Conservation (phyloP, 2,797 vertebrate genomes). For the Catostomus latipinnis region DNA sequence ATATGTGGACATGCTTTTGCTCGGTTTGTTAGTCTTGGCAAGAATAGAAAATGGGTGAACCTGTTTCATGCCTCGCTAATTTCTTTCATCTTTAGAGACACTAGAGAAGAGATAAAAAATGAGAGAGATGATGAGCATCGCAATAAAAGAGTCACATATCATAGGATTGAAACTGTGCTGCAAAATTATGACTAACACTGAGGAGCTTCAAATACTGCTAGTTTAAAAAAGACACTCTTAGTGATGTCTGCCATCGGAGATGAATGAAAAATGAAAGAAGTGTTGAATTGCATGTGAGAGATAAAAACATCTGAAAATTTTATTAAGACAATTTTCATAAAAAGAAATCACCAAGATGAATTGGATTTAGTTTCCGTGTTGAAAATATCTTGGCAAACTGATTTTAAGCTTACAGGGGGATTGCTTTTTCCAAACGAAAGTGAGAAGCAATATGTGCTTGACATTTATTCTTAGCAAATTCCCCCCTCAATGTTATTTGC, state of each 20-base stretch:
- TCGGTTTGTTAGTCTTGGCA: constrained; percentile 28
- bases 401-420: constrained; percentile 31
- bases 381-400: constrained; percentile 6
- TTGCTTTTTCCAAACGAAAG: constrained; percentile 28
- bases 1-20: constrained; percentile 29
- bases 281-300: constrained; percentile 34
- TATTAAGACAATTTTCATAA: constrained; percentile 32
- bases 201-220: constrained; percentile 41
- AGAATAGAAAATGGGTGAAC: constrained; percentile 38
- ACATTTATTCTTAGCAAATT: constrained; percentile 50
- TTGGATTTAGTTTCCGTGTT: not conserved
- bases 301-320: constrained; percentile 9
- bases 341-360: constrained; percentile 23
- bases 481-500: constrained; percentile 33
- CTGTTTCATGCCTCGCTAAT: constrained; percentile 48
- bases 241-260: constrained; percentile 33
- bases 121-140: constrained; percentile 24
- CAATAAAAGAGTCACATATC: constrained; percentile 46
- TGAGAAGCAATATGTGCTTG: constrained; percentile 46
- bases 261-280: constrained; percentile 28
- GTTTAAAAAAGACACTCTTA: constrained; percentile 26
- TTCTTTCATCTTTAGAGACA: constrained; percentile 47
- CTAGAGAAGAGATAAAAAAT: constrained; percentile 28
- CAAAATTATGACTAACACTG: constrained; percentile 36
- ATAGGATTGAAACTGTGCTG: not conserved